Evolutionary conservation across 2,113 vertebrate genomes (phyloP), one percentile per base, ranked within the genome.

Genomic region (Aptenodytes forsteri): DNA sequence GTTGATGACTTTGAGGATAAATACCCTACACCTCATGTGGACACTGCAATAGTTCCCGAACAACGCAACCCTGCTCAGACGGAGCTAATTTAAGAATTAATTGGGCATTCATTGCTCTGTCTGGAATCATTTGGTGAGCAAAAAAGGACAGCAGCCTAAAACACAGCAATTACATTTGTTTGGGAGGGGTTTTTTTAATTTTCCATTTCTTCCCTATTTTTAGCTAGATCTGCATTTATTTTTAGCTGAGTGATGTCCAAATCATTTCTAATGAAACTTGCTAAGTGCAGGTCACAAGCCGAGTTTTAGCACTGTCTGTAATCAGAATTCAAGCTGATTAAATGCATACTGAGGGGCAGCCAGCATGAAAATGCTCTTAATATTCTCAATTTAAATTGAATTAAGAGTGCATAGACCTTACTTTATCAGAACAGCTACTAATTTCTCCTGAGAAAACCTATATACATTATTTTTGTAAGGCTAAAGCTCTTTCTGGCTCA

Each of bases 351-450:
- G 61, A 77, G 67, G 66, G 47, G 16, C 75, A 93, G 49, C 29
- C 89, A 96, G 66, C 40, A 85, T 34, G 86, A 50, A 85, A 95
- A 80, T 47, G 16, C 34, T 79, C 70, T 62, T 94, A 87, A 72
- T 94, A 92, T 66, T 89, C 49, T 85, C n/a, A 27, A 58, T 83
- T 93, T 73, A 91, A 94, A 91, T 82, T 90, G 47, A 90, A 91
- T 93, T 93, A 90, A 78, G 50, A 83, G 64, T 62, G 18, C 59
- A 44, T 46, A 90, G 49, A 76, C 38, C 81, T 72, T 90, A n/a
- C 36, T 87, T 77, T 87, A 70, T 73, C 77, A 72, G 49, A 91
- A 87, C 16, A 80, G 54, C 14, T 78, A 87, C 62, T 42, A 64
- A 95, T 85, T 92, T 92, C 70, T 92, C 78, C 62, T 61, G 30